Percentiles rank a stretch among this genome's conserved stretches.
Evolutionary conservation across 2,113 vertebrate genomes (phyloP).

Genomic region (Nothobranchius kuhntae): DNA sequence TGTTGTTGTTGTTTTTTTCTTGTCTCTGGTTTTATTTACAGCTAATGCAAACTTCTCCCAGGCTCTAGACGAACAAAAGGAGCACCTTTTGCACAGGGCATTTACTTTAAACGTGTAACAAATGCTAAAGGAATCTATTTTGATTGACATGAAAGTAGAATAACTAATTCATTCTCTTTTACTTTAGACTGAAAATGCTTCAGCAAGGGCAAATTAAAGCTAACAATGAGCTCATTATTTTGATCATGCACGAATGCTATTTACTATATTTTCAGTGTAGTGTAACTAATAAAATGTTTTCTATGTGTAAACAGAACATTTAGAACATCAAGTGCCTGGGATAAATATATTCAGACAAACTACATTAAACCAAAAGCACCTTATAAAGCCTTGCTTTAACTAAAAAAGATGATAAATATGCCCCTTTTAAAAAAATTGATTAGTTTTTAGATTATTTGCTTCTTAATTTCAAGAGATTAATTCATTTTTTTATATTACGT

Average conservation of each 20-base stretch:
- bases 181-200: neutral
- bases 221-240: neutral
- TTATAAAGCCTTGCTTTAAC: conserved; percentile 32
- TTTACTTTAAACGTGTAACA: conserved; percentile 13
- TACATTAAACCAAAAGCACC: conserved; percentile 35
- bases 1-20: conserved; percentile 20
- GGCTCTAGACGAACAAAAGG: conserved; percentile 20
- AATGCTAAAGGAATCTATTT: neutral
- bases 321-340: conserved; percentile 61
- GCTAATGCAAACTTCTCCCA: conserved; percentile 16
- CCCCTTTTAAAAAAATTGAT: neutral
- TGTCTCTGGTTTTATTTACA: conserved; percentile 56
- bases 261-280: conserved; percentile 1
- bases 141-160: conserved; percentile 20
- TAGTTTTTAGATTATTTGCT: neutral
- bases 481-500: conserved; percentile 9
- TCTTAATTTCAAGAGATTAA: conserved; percentile 17
- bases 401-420: neutral
- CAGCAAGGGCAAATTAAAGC: neutral
- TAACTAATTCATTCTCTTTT: neutral
- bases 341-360: conserved; percentile 40
- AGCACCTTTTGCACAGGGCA: conserved; percentile 14
- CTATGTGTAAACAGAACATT: conserved; percentile 1
- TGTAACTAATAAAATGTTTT: conserved; percentile 3
- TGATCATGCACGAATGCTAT: neutral